Base-by-base conservation (phyloP, 2,888 invertebrate species). In the Craniophora ligustri region DNA sequence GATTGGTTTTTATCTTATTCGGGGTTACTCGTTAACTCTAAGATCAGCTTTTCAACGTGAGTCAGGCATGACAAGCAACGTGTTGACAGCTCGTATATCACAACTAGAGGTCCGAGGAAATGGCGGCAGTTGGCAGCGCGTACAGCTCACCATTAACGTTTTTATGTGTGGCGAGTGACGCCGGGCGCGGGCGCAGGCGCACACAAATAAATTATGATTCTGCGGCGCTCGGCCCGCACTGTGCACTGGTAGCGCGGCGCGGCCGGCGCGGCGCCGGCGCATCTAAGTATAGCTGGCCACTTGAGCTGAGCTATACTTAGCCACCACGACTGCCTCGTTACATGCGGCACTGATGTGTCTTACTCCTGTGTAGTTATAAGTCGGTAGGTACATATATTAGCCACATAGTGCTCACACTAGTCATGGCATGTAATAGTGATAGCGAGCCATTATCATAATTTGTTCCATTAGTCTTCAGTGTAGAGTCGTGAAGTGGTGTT, bases 181-280 rank as follows among this genome's bases (percentile, higher is more conserved):
- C 19, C 59, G 14, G 42, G 58, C 15, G 47, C 46, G 13, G 19
- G 15, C n/a, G n/a, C 35, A 45, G 26, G 13, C 15, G 15, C n/a
- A 8, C 35, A 45, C 21, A 18, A 31, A 45, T 42, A 31, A 40
- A 40, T 66, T 66, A 60, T 47, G 47, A 66, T 66, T 60, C 39
- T 11, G 13, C 14, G 39, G 31, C 31, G 39, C 31, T 14, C 21
- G 32, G 19, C 15, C 28, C 34, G 18, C 23, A 35, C 18, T 5
- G 23, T 1, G n/a, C n/a, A n/a, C n/a, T 23, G 23, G 10, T 10
- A 3, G 23, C n/a, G n/a, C n/a, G n/a, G n/a, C n/a, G n/a, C n/a
- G n/a, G 41, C 19, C 26, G 26, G 31, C 32, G 23, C 62, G 40
- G 41, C 56, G 67, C 54, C 56, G 35, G 46, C 46, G 68, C 47